Base-by-base conservation (phyloP, 2,888 invertebrate genomes). In the Zootermopsis nevadensis region DNA sequence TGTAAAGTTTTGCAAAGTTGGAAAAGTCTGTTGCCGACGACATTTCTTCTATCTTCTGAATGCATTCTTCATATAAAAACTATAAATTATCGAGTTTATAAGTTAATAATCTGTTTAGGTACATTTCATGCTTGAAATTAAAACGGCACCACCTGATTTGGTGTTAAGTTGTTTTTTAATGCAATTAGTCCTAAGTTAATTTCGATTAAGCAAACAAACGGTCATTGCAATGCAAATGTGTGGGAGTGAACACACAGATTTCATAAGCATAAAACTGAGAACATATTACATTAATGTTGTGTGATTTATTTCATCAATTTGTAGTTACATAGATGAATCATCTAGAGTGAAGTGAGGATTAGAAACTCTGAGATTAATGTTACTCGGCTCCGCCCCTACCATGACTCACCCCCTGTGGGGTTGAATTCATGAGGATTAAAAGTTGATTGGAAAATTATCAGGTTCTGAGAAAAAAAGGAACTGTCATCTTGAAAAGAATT, bases 381-480 rank as follows among this genome's bases (percentile, higher is more conserved):
- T 69, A 12, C 27, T 69, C 69, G 15, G 22, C 30, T 15, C 69
- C 69, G 24, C 69, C 69, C 69, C 69, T 30, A 22, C 27, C 33
- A 33, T 69, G 69, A 69, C 33, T 33, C 69, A 69, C 33, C 30
- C 19, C 4, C 24, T 19, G 22, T 15, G 33, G 69, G 30, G 27
- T 66, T 30, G 66, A 66, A 66, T 66, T 66, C 27, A 66, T n/a
- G 31, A 33, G 33, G 69, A 69, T 69, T 69, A 69, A 15, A 69
- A 69, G 27, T 27, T 33, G 69, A 69, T 69, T 69, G 69, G 69
- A 69, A 69, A 33, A 69, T 69, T 33, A 33, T 69, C 31, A 69
- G 60, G 27, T 48, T 27, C n/a, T 10, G 60, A 60, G 60, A 8
- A 60, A 60, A 7, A n/a, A 27, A 27, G 12, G 12, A 12, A 10